Base-by-base conservation (phyloP, 2,113 vertebrate species). In the Dipodomys ordii region DNA sequence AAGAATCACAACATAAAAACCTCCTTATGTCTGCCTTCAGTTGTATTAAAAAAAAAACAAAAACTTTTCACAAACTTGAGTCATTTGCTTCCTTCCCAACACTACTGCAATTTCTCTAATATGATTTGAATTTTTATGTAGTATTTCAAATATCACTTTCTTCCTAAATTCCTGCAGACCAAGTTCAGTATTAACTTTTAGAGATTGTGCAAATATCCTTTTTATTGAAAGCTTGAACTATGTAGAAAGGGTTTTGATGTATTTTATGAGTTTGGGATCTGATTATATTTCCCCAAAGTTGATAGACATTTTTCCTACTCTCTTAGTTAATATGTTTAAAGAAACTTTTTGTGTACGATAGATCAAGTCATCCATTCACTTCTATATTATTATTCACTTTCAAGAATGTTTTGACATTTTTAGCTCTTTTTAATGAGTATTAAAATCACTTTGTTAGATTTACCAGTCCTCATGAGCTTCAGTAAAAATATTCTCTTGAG, bases 21-120 rank as follows among this genome's bases (percentile, higher is more conserved):
- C 39, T n/a, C 10, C 7, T 7, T 10, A 35, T 22, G 11, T 25
- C 35, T 6, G 39, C 11, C 0, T 18, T 3, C 12, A 6, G 11
- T 46, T 83, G 68, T 64, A 86, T 49, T 20, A 20, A 76, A 53
- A 74, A 25, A 77, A 25, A 39, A 39, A 3, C 35, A 39, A n/a
- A 53, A 53, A 53, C 49, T 73, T 32, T 20, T 22, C 4, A 25
- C 25, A 44, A 20, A 2, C 39, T 77, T 49, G 39, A 71, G n/a
- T 71, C 65, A 25, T n/a, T 12, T n/a, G 5, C 7, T 7, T 57
- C 1, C 16, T 23, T 79, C 7, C 3, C n/a, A 77, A 23, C 11
- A 9, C 49, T 53, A 53, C 69, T 87, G 25, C 3, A 32, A 12
- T 32, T 82, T 82, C 82, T n/a, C 46, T 39, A 57, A 10, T 60